Evolutionary conservation across 1,140 invertebrate species (phyloP).

Genomic region (Bombus pascuorum): DNA sequence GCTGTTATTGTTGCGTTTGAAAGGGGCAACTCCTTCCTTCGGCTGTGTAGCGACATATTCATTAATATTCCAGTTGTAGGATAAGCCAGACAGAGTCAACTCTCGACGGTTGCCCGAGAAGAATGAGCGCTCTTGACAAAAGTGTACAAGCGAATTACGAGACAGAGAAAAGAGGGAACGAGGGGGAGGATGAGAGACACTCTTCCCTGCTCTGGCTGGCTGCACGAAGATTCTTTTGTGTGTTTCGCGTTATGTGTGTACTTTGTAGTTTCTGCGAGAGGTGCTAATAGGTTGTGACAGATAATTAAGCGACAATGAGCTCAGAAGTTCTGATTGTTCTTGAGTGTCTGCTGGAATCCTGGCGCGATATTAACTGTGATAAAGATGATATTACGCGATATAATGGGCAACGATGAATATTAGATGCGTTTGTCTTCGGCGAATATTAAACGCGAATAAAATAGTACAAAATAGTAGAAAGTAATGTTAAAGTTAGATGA

Average conservation of each 20-base stretch:
- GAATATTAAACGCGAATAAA: background rate
- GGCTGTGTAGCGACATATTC: conserved; percentile 18
- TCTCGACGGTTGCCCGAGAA: conserved; percentile 45
- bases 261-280: conserved; percentile 23
- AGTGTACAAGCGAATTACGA: conserved; percentile 49
- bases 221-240: conserved; percentile 21
- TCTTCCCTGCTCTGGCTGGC: background rate
- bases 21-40: conserved; percentile 10
- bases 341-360: background rate
- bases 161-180: background rate
- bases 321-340: conserved; percentile 17
- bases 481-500: background rate
- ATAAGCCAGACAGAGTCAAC: conserved; percentile 51
- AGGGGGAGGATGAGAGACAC: background rate
- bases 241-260: background rate
- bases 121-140: conserved; percentile 41
- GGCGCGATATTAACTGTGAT: background rate
- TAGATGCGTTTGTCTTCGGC: background rate
- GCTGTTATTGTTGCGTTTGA: conserved; percentile 4
- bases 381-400: background rate
- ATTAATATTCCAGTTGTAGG: conserved; percentile 47
- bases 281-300: conserved; percentile 9
- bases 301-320: conserved; percentile 37
- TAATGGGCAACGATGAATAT: background rate
- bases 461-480: background rate